Evolutionary conservation across 2,113 vertebrate species (phyloP).

Genomic region (Craseonycteris thonglongyai): DNA sequence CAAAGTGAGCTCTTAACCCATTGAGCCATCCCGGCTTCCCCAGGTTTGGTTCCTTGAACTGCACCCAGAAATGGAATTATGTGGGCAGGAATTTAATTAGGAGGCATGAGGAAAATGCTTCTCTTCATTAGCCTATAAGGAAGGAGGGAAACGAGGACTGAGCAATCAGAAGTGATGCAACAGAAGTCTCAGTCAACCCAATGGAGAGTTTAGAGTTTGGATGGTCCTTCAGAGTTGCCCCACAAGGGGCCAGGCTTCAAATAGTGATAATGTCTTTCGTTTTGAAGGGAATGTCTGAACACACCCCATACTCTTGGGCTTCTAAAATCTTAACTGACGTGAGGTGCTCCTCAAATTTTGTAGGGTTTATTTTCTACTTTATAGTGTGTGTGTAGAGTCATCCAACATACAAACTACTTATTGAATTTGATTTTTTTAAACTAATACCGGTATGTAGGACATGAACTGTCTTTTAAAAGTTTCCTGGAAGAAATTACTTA

Average conservation of each 20-base stretch:
- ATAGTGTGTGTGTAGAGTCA: neutral
- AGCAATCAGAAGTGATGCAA: neutral
- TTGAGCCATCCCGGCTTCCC: too few species aligned
- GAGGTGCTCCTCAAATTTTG: neutral
- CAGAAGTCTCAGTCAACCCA: neutral
- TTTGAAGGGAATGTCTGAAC: neutral
- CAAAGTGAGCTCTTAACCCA: too few species aligned
- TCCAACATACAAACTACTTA: neutral
- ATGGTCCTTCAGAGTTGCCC: neutral
- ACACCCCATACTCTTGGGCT: neutral
- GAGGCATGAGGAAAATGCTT: fast-evolving
- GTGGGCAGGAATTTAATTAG: neutral
- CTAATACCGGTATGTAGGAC: neutral
- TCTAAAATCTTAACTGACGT: neutral
- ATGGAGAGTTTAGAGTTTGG: neutral
- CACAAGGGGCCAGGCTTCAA: neutral
- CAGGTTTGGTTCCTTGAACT: neutral
- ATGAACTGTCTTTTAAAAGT: neutral
- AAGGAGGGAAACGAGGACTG: neutral
- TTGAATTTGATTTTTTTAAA: neutral
- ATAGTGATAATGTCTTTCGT: neutral
- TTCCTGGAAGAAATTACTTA: neutral
- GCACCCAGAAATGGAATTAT: neutral
- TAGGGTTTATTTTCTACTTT: neutral
- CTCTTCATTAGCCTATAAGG: neutral